Conservation (phyloP, 2,888 invertebrate genomes). For the Stenodema calcarata region DNA sequence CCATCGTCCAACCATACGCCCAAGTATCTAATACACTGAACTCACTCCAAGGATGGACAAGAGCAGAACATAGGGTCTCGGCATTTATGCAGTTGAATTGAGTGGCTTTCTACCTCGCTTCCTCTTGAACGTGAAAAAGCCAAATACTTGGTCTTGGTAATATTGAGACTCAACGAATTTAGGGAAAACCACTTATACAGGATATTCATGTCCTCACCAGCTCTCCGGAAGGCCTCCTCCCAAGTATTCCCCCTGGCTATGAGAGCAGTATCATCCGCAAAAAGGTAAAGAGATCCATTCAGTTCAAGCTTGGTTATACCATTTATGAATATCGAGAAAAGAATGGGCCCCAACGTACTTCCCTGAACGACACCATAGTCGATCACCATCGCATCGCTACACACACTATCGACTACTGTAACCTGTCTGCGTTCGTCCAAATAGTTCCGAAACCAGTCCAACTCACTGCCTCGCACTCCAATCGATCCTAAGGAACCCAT, state of each 20-base stretch:
- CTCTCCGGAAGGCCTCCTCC: background rate
- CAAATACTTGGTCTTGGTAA: background rate
- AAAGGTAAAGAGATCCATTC: background rate
- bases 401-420: background rate
- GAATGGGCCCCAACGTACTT: background rate
- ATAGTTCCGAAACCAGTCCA: background rate
- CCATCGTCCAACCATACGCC: too few species aligned
- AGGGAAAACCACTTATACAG: background rate
- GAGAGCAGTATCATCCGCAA: background rate
- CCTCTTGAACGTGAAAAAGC: background rate
- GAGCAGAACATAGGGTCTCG: too few species aligned
- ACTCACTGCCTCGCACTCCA: background rate
- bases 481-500: background rate
- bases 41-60: too few species aligned
- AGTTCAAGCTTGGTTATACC: background rate
- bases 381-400: background rate
- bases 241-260: background rate
- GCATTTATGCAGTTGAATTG: too few species aligned
- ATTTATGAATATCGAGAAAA: background rate
- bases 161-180: background rate
- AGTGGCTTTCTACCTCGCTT: too few species aligned
- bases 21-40: too few species aligned
- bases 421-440: background rate
- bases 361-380: background rate
- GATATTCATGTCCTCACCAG: too few species aligned